Conservation (phyloP, 2,888 invertebrate species). For the Gastracanthus pulcherrimus region DNA sequence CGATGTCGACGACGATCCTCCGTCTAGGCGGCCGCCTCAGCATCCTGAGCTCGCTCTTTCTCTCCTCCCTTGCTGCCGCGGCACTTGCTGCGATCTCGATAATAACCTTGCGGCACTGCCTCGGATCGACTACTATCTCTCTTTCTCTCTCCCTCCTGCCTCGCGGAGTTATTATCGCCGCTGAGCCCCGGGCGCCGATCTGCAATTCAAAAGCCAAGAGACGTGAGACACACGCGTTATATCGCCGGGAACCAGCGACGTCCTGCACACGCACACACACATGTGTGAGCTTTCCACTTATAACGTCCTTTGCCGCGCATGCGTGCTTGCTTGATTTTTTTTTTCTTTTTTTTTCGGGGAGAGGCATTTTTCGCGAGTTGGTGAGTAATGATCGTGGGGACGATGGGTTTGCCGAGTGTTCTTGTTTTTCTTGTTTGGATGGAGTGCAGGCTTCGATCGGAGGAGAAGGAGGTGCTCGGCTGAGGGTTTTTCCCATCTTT, state of each 20-base stretch:
- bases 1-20: conserved; percentile 52
- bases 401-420: background rate
- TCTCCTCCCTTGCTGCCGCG: background rate
- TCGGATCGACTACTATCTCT: too few species aligned
- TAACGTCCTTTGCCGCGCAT: background rate
- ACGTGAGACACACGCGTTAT: conserved; percentile 5
- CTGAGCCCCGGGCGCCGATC: conserved; percentile 46
- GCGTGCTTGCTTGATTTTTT: background rate
- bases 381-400: background rate
- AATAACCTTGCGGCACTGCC: background rate
- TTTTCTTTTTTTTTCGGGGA: background rate
- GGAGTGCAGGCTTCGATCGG: too few species aligned
- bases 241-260: too few species aligned
- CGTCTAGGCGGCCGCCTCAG: conserved; percentile 65
- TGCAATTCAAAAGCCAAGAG: conserved; percentile 47
- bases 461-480: too few species aligned
- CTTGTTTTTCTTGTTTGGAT: background rate
- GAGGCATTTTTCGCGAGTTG: background rate
- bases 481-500: conserved; percentile 19
- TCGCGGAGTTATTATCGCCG: conserved; percentile 43
- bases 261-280: too few species aligned
- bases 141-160: background rate
- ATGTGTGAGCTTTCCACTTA: background rate
- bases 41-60: conserved; percentile 70
- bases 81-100: background rate